Evolutionary conservation across 2,113 vertebrate genomes (phyloP), one percentile per base, ranked within the genome.

Genomic region (Tympanuchus pallidicinctus): DNA sequence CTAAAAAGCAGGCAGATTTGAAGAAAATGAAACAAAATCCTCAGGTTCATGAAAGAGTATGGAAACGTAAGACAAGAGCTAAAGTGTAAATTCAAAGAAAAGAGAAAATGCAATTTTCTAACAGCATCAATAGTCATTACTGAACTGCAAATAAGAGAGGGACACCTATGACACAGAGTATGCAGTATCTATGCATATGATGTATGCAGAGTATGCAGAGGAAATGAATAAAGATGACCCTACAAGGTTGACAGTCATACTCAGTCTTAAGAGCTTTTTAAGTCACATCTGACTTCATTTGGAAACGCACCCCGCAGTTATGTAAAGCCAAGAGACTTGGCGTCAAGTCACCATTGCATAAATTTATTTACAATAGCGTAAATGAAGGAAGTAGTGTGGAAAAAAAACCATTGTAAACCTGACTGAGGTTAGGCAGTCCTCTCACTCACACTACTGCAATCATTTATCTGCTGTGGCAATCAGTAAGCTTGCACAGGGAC

Each of bases 151-250:
- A 24, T 34, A 84, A 71, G 21, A 87, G 36, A 54, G 71, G 57
- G 67, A 78, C 78, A 82, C 28, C 32, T 80, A 42, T 71, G 59
- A 43, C 59, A 84, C 65, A 65, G 0, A 1, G 60, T 57, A 75
- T 78, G 89, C 54, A 47, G 38, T 45, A 60, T 65, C 61, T 65
- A 56, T 88, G 86, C 32, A 86, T 36, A 36, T 36, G 36, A 36
- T 36, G 36, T 36, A 36, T 36, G 36, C 36, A 36, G 36, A 36
- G 36, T 36, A 36, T 36, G 86, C 32, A 86, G 61, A 94, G 94
- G 96, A 96, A 95, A 91, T 93, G 85, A 92, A 96, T 86, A 94
- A 77, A 92, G 52, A 94, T 93, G 85, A 94, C 82, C 93, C 76
- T 83, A 81, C 11, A 67, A 93, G 63, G 70, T 8, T 86, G 61